phyloP scores from a whole-genome alignment of 2,113 vertebrate genomes.

The Calonectris borealis region DNA sequence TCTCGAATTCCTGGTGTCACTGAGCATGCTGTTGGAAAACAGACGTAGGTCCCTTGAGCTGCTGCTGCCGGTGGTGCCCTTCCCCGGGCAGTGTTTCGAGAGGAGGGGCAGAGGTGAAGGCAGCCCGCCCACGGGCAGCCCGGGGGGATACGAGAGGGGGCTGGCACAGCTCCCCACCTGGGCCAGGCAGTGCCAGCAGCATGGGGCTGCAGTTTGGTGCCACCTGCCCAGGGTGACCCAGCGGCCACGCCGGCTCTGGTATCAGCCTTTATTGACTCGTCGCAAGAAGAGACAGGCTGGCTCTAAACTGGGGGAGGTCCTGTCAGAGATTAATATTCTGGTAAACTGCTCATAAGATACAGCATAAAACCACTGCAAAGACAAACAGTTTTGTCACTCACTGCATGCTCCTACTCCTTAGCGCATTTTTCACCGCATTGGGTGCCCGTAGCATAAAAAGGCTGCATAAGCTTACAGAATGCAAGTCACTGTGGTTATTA shows the following conservation, averaged over 20 bases:
- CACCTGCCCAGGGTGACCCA: background rate
- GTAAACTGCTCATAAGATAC: background rate
- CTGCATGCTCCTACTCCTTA: background rate
- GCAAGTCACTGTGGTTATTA: background rate
- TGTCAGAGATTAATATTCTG: background rate
- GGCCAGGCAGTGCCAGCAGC: background rate
- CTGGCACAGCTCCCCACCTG: background rate
- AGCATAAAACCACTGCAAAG: background rate
- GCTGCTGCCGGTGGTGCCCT: background rate
- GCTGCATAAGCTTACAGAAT: background rate
- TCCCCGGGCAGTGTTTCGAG: background rate
- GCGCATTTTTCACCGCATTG: accelerated
- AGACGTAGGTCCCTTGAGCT: accelerated
- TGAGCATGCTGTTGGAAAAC: background rate
- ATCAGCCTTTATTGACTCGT: background rate
- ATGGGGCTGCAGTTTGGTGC: background rate
- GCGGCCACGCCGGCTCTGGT: accelerated
- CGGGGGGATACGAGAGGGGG: background rate
- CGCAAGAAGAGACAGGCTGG: background rate
- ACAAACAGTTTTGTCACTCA: background rate
- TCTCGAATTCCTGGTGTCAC: background rate
- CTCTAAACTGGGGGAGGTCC: background rate
- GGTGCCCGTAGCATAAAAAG: background rate
- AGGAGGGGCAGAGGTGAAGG: background rate
- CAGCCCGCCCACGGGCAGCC: background rate